These are phyloP conservation scores for Myotis findleyi DNA, from an alignment of 2,797 vertebrate genomes.

Conservation along the genomic window DNA sequence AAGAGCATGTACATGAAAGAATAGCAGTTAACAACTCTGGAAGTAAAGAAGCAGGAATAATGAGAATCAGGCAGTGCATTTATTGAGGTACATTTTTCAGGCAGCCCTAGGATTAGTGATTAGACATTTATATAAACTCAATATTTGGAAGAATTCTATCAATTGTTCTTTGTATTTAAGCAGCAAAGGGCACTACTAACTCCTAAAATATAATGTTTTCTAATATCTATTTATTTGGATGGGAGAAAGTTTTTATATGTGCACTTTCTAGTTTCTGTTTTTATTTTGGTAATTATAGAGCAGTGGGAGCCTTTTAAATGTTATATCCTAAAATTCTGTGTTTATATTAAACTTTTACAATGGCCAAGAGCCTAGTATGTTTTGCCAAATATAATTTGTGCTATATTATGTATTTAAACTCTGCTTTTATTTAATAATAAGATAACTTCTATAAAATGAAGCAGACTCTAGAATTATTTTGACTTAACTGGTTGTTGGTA, in stretches of 20 bases:
- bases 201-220: neutral
- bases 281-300: neutral
- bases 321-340: neutral
- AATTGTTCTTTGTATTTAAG: constrained; percentile 17
- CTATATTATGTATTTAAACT: constrained; percentile 20
- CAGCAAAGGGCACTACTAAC: neutral
- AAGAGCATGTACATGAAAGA: constrained; percentile 18
- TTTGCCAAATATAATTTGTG: constrained; percentile 40
- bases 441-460: constrained; percentile 18
- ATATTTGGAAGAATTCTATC: neutral
- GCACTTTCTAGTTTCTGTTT: neutral
- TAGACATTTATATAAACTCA: neutral
- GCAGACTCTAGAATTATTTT: constrained; percentile 25
- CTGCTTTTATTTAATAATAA: constrained; percentile 17
- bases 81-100: constrained; percentile 32
- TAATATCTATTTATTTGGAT: constrained; percentile 33
- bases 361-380: neutral
- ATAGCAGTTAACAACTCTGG: neutral
- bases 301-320: neutral
- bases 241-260: neutral
- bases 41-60: neutral
- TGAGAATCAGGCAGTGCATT: neutral
- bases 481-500: constrained; percentile 40
- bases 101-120: neutral
- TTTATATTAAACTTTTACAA: neutral